These are phyloP conservation scores for Nephrotoma flavescens DNA, from an alignment of 2,888 invertebrate genomes.

Conservation along the genomic window DNA sequence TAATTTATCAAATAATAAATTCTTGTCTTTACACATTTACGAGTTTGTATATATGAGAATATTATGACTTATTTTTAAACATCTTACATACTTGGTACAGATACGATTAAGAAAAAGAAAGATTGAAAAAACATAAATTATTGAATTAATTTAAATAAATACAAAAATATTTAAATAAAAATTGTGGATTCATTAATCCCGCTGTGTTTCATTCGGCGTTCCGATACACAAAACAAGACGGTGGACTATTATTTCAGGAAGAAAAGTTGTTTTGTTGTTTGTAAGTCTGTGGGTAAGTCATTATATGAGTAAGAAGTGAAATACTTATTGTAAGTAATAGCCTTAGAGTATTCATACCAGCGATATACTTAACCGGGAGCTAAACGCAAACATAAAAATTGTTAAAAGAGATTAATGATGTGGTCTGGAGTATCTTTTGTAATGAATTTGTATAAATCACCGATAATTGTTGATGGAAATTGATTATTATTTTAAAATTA, in stretches of 20 bases:
- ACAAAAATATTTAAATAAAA: not conserved
- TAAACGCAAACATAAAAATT: not conserved
- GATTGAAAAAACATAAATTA: not conserved
- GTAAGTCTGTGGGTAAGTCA: not conserved
- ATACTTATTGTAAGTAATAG: not conserved
- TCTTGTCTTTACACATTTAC: not conserved
- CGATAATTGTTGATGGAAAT: no score
- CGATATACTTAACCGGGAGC: not conserved
- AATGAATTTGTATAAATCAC: no score
- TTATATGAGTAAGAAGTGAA: not conserved
- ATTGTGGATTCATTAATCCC: not conserved
- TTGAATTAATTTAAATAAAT: not conserved
- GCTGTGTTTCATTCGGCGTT: not conserved
- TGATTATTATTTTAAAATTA: no score
- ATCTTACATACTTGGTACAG: not conserved
- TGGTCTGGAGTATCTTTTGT: not conserved
- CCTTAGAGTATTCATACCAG: not conserved
- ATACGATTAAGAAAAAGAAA: not conserved
- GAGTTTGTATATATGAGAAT: not conserved
- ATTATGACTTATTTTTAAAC: not conserved
- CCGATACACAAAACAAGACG: not conserved
- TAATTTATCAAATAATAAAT: not conserved
- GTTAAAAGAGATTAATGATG: not conserved
- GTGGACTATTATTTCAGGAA: not conserved
- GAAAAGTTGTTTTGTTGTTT: not conserved